These are phyloP conservation scores for Mactra quadrangularis DNA, from an alignment of 1,140 invertebrate species.

Conservation along the genomic window DNA sequence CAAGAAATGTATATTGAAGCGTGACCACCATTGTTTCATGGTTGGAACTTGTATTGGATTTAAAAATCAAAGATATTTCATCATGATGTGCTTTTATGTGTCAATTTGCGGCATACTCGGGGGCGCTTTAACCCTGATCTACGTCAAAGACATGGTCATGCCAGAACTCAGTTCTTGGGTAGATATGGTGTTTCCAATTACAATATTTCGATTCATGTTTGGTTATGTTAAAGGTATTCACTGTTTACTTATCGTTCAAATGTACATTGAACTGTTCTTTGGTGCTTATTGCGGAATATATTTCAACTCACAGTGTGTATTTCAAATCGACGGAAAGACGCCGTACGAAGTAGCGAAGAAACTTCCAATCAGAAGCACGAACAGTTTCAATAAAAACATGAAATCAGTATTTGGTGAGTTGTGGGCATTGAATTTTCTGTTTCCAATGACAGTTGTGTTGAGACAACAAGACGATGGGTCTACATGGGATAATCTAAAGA, in stretches of 20 bases:
- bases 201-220: conserved; percentile 46
- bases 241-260: conserved; percentile 52
- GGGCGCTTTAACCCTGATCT: conserved; percentile 58
- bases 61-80: conserved; percentile 94
- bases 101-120: conserved; percentile 53
- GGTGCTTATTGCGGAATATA: conserved; percentile 63
- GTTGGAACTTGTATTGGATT: conserved; percentile 95
- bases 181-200: conserved; percentile 63
- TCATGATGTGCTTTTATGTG: conserved; percentile 90
- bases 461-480: conserved; percentile 70
- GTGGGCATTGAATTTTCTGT: conserved; percentile 76
- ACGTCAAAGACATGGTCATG: conserved; percentile 46
- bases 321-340: conserved; percentile 65
- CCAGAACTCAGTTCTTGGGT: conserved; percentile 16
- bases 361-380: conserved; percentile 59
- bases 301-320: conserved; percentile 65
- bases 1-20: conserved; percentile 79
- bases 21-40: conserved; percentile 98
- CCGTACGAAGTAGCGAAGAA: conserved; percentile 68
- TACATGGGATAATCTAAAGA: conserved; percentile 67
- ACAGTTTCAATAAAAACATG: conserved; percentile 64
- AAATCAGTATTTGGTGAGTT: conserved; percentile 75
- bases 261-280: conserved; percentile 63
- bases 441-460: conserved; percentile 73
- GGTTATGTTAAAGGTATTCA: conserved; percentile 21